Conservation (phyloP, 2,888 invertebrate genomes). For the Synanthedon vespiformis region DNA sequence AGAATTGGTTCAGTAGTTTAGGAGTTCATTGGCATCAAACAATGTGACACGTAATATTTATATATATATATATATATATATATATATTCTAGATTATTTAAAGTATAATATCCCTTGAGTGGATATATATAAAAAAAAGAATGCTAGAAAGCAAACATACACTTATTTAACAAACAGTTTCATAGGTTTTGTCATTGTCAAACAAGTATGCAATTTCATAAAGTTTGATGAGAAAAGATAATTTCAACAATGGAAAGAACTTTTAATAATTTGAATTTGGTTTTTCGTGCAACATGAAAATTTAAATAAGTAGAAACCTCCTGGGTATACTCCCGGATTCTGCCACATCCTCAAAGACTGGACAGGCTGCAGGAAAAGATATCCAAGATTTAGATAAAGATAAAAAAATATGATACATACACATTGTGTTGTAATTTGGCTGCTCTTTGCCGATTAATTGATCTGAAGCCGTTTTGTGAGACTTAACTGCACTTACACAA, state of each 20-base stretch:
- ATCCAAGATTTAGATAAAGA: conserved; percentile 14
- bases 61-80: too few relatives aligned
- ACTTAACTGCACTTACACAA: conserved; percentile 25
- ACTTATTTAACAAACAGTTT: too few relatives aligned
- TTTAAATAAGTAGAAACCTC: conserved; percentile 38
- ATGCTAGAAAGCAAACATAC: too few relatives aligned
- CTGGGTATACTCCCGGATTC: conserved; percentile 59
- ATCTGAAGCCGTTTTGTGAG: conserved; percentile 52
- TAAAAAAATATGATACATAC: conserved; percentile 43
- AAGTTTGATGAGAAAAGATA: neutral
- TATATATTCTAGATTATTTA: too few relatives aligned
- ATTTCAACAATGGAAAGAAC: neutral
- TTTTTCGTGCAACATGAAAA: conserved; percentile 7
- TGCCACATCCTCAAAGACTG: conserved; percentile 45
- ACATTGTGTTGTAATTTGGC: conserved; percentile 64
- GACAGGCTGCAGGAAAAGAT: conserved; percentile 13
- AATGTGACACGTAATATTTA: too few relatives aligned
- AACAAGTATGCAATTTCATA: conserved; percentile 10
- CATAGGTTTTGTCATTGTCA: conserved; percentile 1
- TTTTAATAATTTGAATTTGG: conserved; percentile 2
- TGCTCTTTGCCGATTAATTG: conserved; percentile 47
- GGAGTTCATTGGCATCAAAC: too few relatives aligned
- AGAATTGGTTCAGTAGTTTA: too few relatives aligned
- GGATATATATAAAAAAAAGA: too few relatives aligned
- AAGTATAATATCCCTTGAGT: too few relatives aligned